Percentiles rank a stretch among this genome's conserved stretches.
Evolutionary conservation across 2,797 vertebrate species (phyloP).

Genomic region (Rhinoraja longicauda): DNA sequence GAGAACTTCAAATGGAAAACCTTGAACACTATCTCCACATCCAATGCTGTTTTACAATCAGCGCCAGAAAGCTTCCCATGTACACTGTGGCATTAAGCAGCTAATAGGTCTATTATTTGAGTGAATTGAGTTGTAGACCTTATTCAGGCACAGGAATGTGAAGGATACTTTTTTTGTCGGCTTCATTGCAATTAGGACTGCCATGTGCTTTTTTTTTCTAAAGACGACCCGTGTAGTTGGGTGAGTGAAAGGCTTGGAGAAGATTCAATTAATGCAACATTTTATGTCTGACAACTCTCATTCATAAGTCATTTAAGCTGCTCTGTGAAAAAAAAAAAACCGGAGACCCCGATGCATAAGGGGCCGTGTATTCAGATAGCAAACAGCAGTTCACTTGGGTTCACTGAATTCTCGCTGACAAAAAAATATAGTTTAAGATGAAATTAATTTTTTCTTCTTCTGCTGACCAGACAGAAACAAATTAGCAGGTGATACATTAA

Average conservation of each 20-base stretch:
- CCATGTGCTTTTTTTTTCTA: constrained; percentile 80
- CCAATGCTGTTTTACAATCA: constrained; percentile 60
- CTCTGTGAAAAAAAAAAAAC: constrained; percentile 59
- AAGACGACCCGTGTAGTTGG: constrained; percentile 75
- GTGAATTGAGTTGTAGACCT: constrained; percentile 82
- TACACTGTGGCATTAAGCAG: constrained; percentile 84
- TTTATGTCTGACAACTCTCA: constrained; percentile 81
- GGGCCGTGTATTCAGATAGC: constrained; percentile 55
- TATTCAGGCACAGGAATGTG: constrained; percentile 86
- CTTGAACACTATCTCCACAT: constrained; percentile 66
- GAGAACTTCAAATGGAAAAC: constrained; percentile 58
- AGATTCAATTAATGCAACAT: constrained; percentile 96
- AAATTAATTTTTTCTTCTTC: constrained; percentile 80
- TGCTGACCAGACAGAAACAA: constrained; percentile 82
- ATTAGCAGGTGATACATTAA: constrained; percentile 70
- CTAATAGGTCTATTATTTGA: constrained; percentile 86
- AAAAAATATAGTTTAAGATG: constrained; percentile 76
- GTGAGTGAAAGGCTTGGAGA: constrained; percentile 77
- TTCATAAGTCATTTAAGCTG: constrained; percentile 76
- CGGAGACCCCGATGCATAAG: constrained; percentile 68
- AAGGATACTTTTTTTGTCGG: constrained; percentile 91
- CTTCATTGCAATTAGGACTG: constrained; percentile 81
- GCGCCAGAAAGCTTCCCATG: constrained; percentile 73
- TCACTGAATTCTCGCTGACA: constrained; percentile 67
- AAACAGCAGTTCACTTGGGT: constrained; percentile 74